phyloP scores from a whole-genome alignment of 2,113 vertebrate genomes.

The Gnathonemus echidnorhynchus region DNA sequence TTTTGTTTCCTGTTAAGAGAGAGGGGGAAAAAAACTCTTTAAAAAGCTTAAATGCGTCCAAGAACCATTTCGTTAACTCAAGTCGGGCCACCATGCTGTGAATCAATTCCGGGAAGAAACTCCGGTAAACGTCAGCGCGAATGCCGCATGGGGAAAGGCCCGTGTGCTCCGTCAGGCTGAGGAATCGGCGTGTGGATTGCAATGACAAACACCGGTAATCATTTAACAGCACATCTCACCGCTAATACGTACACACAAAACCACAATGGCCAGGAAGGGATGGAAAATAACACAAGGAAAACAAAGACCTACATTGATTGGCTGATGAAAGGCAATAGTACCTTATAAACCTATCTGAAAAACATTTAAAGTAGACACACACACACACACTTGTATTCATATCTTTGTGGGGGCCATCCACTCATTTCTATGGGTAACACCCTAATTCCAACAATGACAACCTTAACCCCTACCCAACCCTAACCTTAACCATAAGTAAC shows the following conservation, averaged over 20 bases:
- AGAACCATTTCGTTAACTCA: not conserved
- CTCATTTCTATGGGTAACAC: not conserved
- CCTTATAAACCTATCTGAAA: not conserved
- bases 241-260: not conserved
- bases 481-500: not conserved
- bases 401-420: not conserved
- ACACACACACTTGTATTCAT: not conserved
- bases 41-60: not conserved
- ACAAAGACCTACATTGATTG: not conserved
- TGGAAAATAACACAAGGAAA: not conserved
- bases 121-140: not conserved
- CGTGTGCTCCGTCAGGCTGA: not conserved
- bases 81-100: slow-evolving; percentile 10
- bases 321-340: not conserved
- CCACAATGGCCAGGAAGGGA: not conserved
- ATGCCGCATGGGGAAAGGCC: not conserved
- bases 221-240: not conserved
- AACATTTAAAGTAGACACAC: not conserved
- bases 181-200: not conserved
- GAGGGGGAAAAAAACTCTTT: slow-evolving; percentile 36
- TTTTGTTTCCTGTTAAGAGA: slow-evolving; percentile 82
- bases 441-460: not conserved
- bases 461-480: not conserved
- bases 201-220: not conserved
- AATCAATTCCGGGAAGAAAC: not conserved